phyloP scores from a whole-genome alignment of 2,797 vertebrate genomes.

The Darevskia nairensis region DNA sequence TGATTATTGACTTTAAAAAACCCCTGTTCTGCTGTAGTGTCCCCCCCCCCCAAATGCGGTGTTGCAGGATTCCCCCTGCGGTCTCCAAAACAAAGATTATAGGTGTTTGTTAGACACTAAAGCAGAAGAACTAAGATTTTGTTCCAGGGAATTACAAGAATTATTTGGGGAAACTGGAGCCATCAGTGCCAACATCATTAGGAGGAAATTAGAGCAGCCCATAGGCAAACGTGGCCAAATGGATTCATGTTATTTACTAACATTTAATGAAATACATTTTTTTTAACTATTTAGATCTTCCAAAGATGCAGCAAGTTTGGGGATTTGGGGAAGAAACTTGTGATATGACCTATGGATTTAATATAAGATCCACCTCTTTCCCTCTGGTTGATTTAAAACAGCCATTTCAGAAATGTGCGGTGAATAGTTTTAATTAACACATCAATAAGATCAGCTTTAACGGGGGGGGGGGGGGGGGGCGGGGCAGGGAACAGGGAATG shows the following conservation, averaged over 20 bases:
- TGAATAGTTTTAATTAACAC: conserved; percentile 70
- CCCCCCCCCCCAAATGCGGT: too few species aligned
- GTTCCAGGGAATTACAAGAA: conserved; percentile 51
- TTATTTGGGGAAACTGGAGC: conserved; percentile 14
- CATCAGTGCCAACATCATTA: conserved; percentile 34
- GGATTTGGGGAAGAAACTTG: conserved; percentile 12
- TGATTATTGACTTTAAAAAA: too few species aligned
- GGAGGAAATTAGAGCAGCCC: conserved; percentile 48
- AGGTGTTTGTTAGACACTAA: conserved; percentile 29
- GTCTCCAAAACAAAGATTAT: neutral
- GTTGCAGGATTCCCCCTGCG: too few species aligned
- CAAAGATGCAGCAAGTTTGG: conserved; percentile 55
- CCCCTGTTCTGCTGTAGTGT: too few species aligned
- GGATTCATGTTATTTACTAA: conserved; percentile 55
- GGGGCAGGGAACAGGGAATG: conserved; percentile 8
- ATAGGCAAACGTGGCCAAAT: conserved; percentile 29
- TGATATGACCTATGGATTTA: conserved; percentile 65
- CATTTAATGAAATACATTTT: conserved; percentile 26
- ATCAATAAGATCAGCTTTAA: conserved; percentile 63
- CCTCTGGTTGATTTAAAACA: conserved; percentile 62
- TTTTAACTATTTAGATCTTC: conserved; percentile 35
- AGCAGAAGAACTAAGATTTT: conserved; percentile 28
- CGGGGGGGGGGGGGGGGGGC: conserved; percentile 6
- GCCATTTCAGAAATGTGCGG: conserved; percentile 55
- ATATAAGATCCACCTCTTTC: conserved; percentile 58